Base-by-base conservation (phyloP, 2,797 vertebrate genomes). In the Manis crassicaudata region DNA sequence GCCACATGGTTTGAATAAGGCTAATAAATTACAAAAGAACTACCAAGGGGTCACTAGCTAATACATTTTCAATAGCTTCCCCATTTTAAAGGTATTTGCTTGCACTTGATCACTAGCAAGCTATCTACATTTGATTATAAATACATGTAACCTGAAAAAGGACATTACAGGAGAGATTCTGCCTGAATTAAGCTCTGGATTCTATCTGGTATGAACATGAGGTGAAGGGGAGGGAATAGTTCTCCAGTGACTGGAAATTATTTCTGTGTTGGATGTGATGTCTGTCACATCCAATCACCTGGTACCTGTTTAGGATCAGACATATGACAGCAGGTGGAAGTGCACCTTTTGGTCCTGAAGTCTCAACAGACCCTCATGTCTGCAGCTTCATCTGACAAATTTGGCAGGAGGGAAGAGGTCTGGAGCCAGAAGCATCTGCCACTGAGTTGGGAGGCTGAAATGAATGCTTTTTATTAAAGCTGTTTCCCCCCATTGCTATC, bases 341-440 rank as follows among this genome's bases (percentile, higher is more conserved):
- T 90, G 43, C n/a, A 40, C 65, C 80, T 96, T 97, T 96, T 96
- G 95, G 97, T 96, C 94, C 93, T 27, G 1, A 95, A 95, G 93
- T 95, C 94, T 94, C 92, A 97, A 46, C 43, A 95, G 90, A 95
- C 43, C 92, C 81, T 92, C 75, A 32, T 0, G 32, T 86, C 73
- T 91, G 88, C 79, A 96, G 87, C 79, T 94, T 97, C 63, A 85
- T 87, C 72, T 97, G 95, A 96, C 96, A 93, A 72, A 89, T 95
- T 75, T 96, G 96, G 96, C 97, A 96, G 90, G 68, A 95, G 50
- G 76, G 54, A 87, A 68, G 80, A 92, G 92, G 89, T 92, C 88
- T 96, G 85, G 90, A 95, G 95, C 77, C 60, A 96, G 73, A 84
- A 92, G 92, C 97, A 96, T 96, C 96, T 97, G 95, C 90, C 65